Conservation (phyloP, 53 echinoderm and acorn worm genomes). For the Arbacia lixula region DNA sequence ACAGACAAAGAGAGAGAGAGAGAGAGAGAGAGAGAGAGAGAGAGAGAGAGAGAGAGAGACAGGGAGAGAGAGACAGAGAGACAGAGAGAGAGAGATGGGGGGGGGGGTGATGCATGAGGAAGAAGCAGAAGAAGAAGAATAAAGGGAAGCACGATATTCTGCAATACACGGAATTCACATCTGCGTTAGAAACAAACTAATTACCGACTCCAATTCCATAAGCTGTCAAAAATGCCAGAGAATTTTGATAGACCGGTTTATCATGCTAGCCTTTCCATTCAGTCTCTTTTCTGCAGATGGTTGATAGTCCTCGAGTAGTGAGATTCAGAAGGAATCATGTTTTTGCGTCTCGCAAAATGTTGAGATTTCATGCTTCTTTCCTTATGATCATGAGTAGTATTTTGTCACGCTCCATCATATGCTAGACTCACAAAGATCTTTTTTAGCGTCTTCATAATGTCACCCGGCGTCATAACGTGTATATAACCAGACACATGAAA, state of each 20-base stretch:
- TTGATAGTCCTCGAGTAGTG: no score
- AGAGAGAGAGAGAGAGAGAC: background rate
- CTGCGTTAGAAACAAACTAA: constrained; percentile 21
- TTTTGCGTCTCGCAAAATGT: no score
- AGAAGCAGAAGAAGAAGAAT: background rate
- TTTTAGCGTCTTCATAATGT: no score
- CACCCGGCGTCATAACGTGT: no score
- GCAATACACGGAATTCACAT: constrained; percentile 3
- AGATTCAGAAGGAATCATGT: no score
- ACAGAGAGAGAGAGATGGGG: background rate
- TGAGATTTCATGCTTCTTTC: no score
- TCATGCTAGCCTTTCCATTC: background rate
- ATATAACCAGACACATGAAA: no score
- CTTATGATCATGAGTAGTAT: no score
- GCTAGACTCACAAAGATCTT: no score
- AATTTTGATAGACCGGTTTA: constrained; percentile 5
- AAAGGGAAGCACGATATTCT: background rate
- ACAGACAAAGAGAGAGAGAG: background rate
- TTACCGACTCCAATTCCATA: constrained; percentile 9
- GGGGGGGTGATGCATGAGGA: background rate
- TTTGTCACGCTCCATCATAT: no score
- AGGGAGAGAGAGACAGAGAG: background rate
- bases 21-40: background rate
- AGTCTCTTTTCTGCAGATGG: background rate
- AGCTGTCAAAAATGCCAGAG: constrained; percentile 45